Evolutionary conservation across 2,113 vertebrate genomes (phyloP), one percentile per base, ranked within the genome.

Genomic region (Mesoclemmys tuberculata): DNA sequence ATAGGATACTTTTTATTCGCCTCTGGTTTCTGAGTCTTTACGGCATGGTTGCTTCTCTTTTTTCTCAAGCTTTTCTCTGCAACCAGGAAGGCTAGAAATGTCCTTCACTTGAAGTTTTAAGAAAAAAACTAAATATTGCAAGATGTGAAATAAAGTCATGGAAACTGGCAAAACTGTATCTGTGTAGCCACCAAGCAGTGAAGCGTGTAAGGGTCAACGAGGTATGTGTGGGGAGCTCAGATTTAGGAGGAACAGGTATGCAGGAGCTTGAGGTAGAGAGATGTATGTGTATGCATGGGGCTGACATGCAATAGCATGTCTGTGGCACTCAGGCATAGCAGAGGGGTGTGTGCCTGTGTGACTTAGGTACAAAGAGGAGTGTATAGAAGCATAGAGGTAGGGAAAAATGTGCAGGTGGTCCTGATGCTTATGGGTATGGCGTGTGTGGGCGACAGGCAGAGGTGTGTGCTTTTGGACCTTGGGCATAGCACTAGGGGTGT

Each of bases 291-390:
- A 35, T 35, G 7, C 31, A 35, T 35, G 31, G 13, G 58, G 13
- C 31, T 64, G 58, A 64, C 58, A 13, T 64, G 58, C 13, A 64
- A 64, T 35, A 64, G 31, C 19, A 2, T 5, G 11, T 11, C 1
- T 2, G 51, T 35, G 21, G 68, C 56, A 44, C 29, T 51, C 54
- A 86, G 86, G 35, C 13, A 54, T 24, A 56, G 68, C 35, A 29
- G 31, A 64, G 6, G 29, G 6, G 58, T 0, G 2, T 27, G 44
- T 44, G 27, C 1, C 44, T 35, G 8, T 68, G 38, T 7, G n/a
- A 79, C 27, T 85, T 71, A 74, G 19, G 61, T 52, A 92, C 87
- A 78, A 4, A 1, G 4, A 4, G 1, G 6, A 8, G 58, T 5
- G 14, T 64, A 64, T 64, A 35, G 31, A 14, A 64, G 31, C 27